phyloP scores from a whole-genome alignment of 53 echinoderm and acorn worm genomes.

The Echinarachnius parma region DNA sequence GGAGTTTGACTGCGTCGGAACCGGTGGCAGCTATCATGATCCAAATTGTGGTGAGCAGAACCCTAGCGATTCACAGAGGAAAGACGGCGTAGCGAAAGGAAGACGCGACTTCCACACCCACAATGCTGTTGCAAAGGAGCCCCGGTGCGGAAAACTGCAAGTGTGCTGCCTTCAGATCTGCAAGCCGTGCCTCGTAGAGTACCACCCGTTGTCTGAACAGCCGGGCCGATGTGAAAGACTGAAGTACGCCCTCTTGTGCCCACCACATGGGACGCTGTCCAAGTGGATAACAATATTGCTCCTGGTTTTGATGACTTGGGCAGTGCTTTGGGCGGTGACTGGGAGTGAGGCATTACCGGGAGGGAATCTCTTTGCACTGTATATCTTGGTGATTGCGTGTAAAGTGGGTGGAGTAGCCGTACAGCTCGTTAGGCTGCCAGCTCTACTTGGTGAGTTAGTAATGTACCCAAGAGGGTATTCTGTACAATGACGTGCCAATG shows the following conservation, averaged over 20 bases:
- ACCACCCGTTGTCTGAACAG: conserved; percentile 53
- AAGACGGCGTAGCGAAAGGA: neutral
- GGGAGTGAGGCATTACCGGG: conserved; percentile 85
- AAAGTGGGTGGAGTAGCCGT: conserved; percentile 73
- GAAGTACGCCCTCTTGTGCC: conserved; percentile 69
- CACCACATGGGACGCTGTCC: conserved; percentile 68
- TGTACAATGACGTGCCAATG: too few species aligned
- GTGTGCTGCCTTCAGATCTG: conserved; percentile 31
- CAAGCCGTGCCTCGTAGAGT: conserved; percentile 52
- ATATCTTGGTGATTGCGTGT: conserved; percentile 63
- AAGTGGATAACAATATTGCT: conserved; percentile 59
- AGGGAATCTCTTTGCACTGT: conserved; percentile 91
- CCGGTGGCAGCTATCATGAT: too few species aligned
- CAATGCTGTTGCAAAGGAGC: neutral
- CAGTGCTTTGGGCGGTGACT: conserved; percentile 79
- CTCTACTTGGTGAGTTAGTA: conserved; percentile 75
- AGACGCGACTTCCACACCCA: too few species aligned
- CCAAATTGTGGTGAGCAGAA: too few species aligned
- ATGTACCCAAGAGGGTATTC: too few species aligned
- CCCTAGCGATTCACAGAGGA: neutral
- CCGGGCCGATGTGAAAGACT: conserved; percentile 54
- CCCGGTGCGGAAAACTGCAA: neutral
- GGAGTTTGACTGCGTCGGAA: conserved; percentile 26
- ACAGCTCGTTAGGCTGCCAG: conserved; percentile 71
- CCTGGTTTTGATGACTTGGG: conserved; percentile 64